Percentiles rank a stretch among this genome's conserved stretches.
These are phyloP conservation scores for Bradysia coprophila DNA, from an alignment of 1,140 invertebrate genomes.

Conservation along the genomic window DNA sequence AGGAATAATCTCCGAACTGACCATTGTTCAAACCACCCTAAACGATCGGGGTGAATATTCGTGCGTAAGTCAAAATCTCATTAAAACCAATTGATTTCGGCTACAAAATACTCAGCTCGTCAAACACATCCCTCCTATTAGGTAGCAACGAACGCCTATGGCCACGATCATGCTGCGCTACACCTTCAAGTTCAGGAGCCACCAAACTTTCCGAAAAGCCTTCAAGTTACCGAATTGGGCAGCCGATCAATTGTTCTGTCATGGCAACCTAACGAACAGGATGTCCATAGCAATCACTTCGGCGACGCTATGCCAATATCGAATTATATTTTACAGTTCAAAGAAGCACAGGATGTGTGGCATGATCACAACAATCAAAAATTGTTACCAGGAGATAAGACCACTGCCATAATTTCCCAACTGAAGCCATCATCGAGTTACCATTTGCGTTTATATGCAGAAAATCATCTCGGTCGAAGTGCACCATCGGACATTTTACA, in stretches of 20 bases:
- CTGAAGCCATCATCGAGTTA: slow-evolving; percentile 47
- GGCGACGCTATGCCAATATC: slow-evolving; percentile 31
- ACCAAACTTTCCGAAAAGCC: slow-evolving; percentile 39
- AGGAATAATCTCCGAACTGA: slow-evolving; percentile 36
- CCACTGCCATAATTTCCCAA: slow-evolving; percentile 10
- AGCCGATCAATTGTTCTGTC: slow-evolving; percentile 35
- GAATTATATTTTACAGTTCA: slow-evolving; percentile 40
- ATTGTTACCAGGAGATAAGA: slow-evolving; percentile 32
- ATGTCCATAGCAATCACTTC: slow-evolving; percentile 9
- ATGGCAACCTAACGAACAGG: slow-evolving; percentile 29
- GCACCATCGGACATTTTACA: slow-evolving; percentile 38
- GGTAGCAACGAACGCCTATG: slow-evolving; percentile 37
- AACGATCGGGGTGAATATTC: slow-evolving; percentile 47
- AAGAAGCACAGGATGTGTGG: slow-evolving; percentile 36
- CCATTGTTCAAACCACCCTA: slow-evolving; percentile 35
- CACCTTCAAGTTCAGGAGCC: slow-evolving; percentile 47
- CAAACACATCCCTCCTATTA: too few species aligned
- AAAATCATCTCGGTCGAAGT: slow-evolving; percentile 43
- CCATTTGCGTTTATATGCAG: slow-evolving; percentile 42
- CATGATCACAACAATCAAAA: slow-evolving; percentile 33
- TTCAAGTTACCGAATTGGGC: slow-evolving; percentile 33
- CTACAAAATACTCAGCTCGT: background rate
- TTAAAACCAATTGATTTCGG: too few species aligned
- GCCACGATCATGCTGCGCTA: slow-evolving; percentile 42
- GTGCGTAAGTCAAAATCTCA: slow-evolving; percentile 30